Percentiles rank a stretch among this genome's conserved stretches.
Evolutionary conservation across 2,797 vertebrate genomes (phyloP).

Genomic region (Syncerus caffer): DNA sequence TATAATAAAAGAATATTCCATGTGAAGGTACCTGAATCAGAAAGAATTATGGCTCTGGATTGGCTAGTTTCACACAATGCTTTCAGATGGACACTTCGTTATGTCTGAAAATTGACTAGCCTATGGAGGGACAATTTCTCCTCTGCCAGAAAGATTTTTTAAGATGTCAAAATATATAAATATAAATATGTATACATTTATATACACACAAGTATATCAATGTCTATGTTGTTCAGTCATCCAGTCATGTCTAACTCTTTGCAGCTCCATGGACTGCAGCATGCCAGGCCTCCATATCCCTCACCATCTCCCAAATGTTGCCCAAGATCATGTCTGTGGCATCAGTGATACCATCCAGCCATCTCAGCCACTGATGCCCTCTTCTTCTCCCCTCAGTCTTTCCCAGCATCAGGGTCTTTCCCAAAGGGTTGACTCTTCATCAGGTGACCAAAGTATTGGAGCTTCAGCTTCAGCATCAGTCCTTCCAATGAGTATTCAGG

Average conservation of each 20-base stretch:
- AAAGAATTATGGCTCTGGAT: neutral
- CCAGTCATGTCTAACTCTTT: neutral
- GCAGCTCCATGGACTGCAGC: neutral
- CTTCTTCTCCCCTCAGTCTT: neutral
- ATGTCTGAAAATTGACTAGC: neutral
- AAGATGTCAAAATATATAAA: neutral
- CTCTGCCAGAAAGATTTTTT: neutral
- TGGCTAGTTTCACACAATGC: neutral
- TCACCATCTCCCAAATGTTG: neutral
- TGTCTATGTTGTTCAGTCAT: neutral
- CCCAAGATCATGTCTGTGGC: neutral
- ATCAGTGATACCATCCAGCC: neutral
- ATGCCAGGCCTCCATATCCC: neutral
- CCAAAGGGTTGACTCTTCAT: neutral
- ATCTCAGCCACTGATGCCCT: accelerated
- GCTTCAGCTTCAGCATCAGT: neutral
- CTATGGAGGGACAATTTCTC: neutral
- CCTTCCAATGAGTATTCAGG: neutral
- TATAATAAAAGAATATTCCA: neutral
- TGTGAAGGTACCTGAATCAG: neutral
- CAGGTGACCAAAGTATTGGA: neutral
- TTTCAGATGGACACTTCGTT: neutral
- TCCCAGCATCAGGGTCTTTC: neutral
- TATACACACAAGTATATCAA: neutral
- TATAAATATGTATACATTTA: neutral